phyloP scores from a whole-genome alignment of 2,797 vertebrate species.

The Amphiprion clarkii region DNA sequence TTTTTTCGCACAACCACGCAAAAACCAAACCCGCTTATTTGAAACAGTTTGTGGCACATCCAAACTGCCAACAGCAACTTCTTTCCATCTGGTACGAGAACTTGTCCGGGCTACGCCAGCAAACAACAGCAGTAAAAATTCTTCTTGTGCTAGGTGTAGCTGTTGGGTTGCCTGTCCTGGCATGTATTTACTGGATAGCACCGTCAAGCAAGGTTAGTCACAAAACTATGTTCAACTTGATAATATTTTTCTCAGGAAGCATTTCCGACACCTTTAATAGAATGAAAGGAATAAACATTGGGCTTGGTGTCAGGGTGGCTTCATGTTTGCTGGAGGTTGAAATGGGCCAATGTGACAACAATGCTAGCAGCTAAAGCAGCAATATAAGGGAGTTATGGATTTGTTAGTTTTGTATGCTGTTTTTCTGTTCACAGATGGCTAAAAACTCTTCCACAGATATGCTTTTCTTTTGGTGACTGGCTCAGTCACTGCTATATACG shows the following conservation, averaged over 20 bases:
- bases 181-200: constrained; percentile 93
- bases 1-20: not conserved
- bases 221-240: not conserved
- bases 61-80: constrained; percentile 97
- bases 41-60: constrained; percentile 95
- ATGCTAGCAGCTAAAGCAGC: not conserved
- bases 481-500: not conserved
- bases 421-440: not conserved
- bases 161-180: constrained; percentile 90
- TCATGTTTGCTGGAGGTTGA: not conserved
- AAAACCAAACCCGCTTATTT: not conserved
- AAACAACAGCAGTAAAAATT: constrained; percentile 92
- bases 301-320: not conserved
- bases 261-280: not conserved
- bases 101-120: constrained; percentile 91
- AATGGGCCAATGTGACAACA: not conserved
- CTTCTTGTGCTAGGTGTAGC: constrained; percentile 93
- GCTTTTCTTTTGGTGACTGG: not conserved
- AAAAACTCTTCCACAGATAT: not conserved
- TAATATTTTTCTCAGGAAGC: not conserved
- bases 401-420: not conserved
- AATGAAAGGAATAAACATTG: not conserved
- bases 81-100: constrained; percentile 99
- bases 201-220: constrained; percentile 96
- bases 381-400: not conserved